Base-by-base conservation (phyloP, 2,113 vertebrate genomes). In the Octodon degus region DNA sequence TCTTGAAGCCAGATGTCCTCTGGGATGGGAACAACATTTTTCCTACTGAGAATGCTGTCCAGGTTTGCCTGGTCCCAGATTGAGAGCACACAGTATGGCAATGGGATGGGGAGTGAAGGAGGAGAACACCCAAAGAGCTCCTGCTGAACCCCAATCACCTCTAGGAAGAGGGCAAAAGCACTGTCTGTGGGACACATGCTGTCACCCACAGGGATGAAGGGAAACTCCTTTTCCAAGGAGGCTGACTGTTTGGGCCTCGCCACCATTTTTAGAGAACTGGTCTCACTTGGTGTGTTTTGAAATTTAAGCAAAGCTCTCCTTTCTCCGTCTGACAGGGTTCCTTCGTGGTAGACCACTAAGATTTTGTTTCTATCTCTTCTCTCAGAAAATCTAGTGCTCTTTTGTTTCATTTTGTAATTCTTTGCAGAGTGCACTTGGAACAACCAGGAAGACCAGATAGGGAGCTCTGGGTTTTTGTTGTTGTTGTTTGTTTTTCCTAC, bases 1-100 rank as follows among this genome's bases (percentile, higher is more conserved):
- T 97, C 95, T 93, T 94, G 90, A 92, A 94, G 88, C 90, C 96
- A 93, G 95, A 91, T 97, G 97, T 95, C 92, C 86, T 92, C 72
- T 90, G 74, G 11, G 84, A 89, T 62, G 90, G 86, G 91, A 95
- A 93, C 90, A 93, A 58, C 34, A 80, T 86, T 92, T 55, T 96
- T 92, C 87, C 79, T 91, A 50, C 67, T 60, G 90, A 94, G 72
- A 90, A 86, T 86, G 72, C 79, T 90, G 86, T 30, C 65, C 50
- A 81, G 85, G 60, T 90, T 97, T 85, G 81, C 87, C 92, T 93
- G 88, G 77, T 82, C 93, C 70, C 65, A 92, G 86, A 92, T 94
- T 86, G n/a, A 95, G 58, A 50, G 12, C 25, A 63, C 10, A n/a
- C 62, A 58, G 30, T 47, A 8, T 12, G 30, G 82, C 62, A 91